Percentiles rank a stretch among this genome's conserved stretches.
phyloP scores from a whole-genome alignment of 2,113 vertebrate genomes.

The Cairina moschata region DNA sequence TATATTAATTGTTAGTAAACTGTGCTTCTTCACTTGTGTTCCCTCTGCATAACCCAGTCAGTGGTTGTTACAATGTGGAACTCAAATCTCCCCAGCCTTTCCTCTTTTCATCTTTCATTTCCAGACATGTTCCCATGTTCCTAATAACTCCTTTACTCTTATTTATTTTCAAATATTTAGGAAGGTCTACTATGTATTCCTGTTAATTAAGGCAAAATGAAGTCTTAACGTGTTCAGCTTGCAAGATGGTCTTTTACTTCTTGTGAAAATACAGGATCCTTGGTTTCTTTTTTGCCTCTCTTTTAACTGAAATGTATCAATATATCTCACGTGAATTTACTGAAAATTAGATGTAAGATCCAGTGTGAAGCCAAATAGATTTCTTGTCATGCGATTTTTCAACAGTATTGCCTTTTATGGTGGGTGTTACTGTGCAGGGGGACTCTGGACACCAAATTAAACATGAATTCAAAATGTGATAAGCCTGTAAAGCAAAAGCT shows the following conservation, averaged over 20 bases:
- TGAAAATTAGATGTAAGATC: background rate
- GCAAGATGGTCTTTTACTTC: background rate
- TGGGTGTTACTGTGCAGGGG: background rate
- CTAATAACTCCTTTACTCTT: background rate
- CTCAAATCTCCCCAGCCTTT: background rate
- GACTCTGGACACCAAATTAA: background rate
- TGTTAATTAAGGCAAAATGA: background rate
- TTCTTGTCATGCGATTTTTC: background rate
- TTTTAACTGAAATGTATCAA: background rate
- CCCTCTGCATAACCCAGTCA: background rate
- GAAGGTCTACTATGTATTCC: background rate
- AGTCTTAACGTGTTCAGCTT: background rate
- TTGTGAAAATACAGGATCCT: background rate
- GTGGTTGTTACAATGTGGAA: background rate
- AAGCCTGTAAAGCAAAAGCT: slow-evolving; percentile 18
- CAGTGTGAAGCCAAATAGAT: background rate
- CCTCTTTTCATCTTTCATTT: background rate
- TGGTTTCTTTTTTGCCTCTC: background rate
- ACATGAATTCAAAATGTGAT: background rate
- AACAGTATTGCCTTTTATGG: background rate
- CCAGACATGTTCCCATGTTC: background rate
- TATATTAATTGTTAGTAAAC: background rate
- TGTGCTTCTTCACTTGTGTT: background rate
- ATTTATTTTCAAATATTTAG: background rate
- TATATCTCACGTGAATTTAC: background rate